A percentile compares a stretch with the other conserved stretches of the same genome.
Evolutionary conservation across 2,797 vertebrate species (phyloP).

Genomic region (Schizopygopsis pylzovi): DNA sequence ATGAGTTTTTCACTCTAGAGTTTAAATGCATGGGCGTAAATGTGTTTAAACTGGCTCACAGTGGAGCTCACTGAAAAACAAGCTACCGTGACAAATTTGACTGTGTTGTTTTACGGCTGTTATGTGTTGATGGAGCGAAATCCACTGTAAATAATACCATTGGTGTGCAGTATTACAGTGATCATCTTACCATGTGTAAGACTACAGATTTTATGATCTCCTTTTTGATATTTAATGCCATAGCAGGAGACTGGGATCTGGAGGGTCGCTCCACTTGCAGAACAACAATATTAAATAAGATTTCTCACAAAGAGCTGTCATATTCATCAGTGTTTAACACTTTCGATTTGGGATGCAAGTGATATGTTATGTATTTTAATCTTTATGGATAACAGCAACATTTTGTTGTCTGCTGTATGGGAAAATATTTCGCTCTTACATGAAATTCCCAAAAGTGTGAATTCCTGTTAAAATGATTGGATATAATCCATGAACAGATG

Average conservation of each 20-base stretch:
- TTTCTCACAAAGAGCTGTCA: neutral
- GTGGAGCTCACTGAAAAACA: slow-evolving; percentile 39
- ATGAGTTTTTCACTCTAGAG: slow-evolving; percentile 1
- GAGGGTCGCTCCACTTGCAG: slow-evolving; percentile 23
- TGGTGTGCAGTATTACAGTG: slow-evolving; percentile 40
- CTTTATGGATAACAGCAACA: no score
- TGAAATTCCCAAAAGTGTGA: neutral
- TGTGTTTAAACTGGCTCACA: slow-evolving; percentile 27
- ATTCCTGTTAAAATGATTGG: neutral
- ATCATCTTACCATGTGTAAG: slow-evolving; percentile 54
- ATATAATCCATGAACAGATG: neutral
- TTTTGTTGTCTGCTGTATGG: neutral
- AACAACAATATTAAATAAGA: slow-evolving; percentile 13
- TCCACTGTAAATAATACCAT: slow-evolving; percentile 33
- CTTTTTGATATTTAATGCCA: slow-evolving; percentile 52
- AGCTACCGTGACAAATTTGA: slow-evolving; percentile 31
- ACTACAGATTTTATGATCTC: slow-evolving; percentile 54
- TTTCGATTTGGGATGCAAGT: neutral
- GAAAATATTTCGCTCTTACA: neutral
- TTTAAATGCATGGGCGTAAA: slow-evolving; percentile 31
- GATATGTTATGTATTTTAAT: neutral
- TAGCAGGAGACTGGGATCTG: slow-evolving; percentile 42
- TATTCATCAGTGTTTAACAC: neutral
- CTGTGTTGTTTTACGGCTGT: slow-evolving; percentile 43
- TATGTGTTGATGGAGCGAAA: slow-evolving; percentile 34